Evolutionary conservation across 2,797 vertebrate genomes (phyloP).

Genomic region (Malurus splendens): DNA sequence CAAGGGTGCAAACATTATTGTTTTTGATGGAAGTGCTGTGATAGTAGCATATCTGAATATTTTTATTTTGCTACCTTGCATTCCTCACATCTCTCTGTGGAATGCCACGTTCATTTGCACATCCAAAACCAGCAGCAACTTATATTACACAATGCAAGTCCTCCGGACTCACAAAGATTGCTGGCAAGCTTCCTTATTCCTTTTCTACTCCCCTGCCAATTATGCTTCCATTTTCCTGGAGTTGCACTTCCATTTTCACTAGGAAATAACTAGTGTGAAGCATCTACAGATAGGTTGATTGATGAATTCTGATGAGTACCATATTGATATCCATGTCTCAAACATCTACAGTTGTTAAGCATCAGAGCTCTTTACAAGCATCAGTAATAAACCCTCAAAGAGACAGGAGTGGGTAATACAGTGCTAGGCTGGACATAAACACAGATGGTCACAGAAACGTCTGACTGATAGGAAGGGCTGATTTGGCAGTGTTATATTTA

Average conservation of each 20-base stretch:
- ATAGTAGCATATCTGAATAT: background rate
- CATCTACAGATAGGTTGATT: background rate
- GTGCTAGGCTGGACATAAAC: background rate
- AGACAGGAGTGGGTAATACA: background rate
- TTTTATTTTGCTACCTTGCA: background rate
- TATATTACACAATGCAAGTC: background rate
- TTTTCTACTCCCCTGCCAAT: background rate
- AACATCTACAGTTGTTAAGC: background rate
- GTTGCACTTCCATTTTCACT: background rate
- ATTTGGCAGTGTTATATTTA: background rate
- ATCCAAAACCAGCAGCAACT: background rate
- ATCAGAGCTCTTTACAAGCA: background rate
- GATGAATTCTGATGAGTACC: background rate
- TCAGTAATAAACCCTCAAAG: background rate
- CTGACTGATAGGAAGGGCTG: background rate
- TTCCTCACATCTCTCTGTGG: background rate
- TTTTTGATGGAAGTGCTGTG: background rate
- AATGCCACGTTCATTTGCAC: background rate
- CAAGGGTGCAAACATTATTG: background rate
- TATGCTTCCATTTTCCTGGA: background rate
- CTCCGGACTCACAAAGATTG: rapidly evolving
- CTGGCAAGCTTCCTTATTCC: background rate
- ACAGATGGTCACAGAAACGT: background rate
- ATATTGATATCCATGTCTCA: background rate
- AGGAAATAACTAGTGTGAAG: background rate